A percentile compares a stretch with the other conserved stretches of the same genome.
These are phyloP conservation scores for Gadus chalcogrammus DNA, from an alignment of 2,113 vertebrate genomes.

Conservation along the genomic window DNA sequence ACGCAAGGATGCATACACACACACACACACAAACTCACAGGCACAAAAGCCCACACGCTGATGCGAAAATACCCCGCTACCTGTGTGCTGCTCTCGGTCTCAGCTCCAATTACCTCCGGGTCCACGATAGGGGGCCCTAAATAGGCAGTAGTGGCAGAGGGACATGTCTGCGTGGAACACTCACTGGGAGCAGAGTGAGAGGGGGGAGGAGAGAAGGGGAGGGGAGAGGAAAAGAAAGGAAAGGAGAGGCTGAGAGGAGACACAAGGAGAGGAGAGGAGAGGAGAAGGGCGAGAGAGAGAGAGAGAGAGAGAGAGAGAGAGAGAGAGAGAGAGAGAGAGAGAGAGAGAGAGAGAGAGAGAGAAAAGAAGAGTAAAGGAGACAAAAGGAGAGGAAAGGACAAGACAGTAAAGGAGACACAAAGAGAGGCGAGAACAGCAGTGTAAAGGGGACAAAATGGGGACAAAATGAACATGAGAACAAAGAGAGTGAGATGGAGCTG, in stretches of 20 bases:
- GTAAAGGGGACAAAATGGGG: no score
- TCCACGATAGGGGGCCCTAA: conserved; percentile 76
- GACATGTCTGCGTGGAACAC: conserved; percentile 79
- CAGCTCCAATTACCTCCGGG: conserved; percentile 80
- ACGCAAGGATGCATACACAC: conserved; percentile 11
- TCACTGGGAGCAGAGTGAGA: conserved; percentile 49
- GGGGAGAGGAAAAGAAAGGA: background rate
- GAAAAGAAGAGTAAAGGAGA: no score
- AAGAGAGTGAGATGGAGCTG: no score
- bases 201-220: conserved; percentile 8
- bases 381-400: no score
- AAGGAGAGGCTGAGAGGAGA: no score
- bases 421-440: background rate
- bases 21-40: conserved; percentile 61
- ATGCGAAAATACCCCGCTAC: conserved; percentile 53
- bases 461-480: no score
- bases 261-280: no score
- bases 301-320: no score
- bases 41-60: conserved; percentile 41
- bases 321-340: no score
- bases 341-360: no score
- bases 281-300: no score
- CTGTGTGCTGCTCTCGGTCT: conserved; percentile 76
- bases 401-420: background rate
- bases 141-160: conserved; percentile 78